A percentile compares a stretch with the other conserved stretches of the same genome.
Conservation (phyloP, 2,113 vertebrate species). For the Xiphias gladius region DNA sequence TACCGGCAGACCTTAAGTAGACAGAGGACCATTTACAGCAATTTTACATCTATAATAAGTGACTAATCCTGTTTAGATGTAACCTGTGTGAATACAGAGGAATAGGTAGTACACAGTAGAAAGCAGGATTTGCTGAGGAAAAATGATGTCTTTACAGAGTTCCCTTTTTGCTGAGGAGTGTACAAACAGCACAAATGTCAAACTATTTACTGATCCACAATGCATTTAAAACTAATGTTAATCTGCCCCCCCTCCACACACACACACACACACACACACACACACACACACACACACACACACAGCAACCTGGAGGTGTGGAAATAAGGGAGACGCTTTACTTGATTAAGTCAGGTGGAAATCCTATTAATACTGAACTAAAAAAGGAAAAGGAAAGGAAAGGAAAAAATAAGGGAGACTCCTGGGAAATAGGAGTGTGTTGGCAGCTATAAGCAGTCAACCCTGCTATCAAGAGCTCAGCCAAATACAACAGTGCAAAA, state of each 20-base stretch:
- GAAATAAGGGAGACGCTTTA: conserved; percentile 24
- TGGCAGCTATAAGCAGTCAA: conserved; percentile 47
- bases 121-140: background rate
- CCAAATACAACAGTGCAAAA: conserved; percentile 38
- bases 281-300: background rate
- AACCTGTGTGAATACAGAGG: conserved; percentile 12
- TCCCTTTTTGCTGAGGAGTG: background rate
- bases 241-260: background rate
- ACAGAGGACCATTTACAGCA: conserved; percentile 68
- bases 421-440: conserved; percentile 41
- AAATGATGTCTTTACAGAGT: background rate
- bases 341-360: conserved; percentile 48
- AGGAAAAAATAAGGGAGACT: conserved; percentile 24
- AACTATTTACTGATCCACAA: conserved; percentile 21
- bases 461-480: conserved; percentile 31
- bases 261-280: background rate
- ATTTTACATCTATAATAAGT: conserved; percentile 58
- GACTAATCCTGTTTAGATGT: conserved; percentile 43
- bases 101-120: background rate
- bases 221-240: conserved; percentile 19
- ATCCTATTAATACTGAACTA: conserved; percentile 40
- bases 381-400: too few relatives aligned
- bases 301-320: background rate
- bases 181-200: conserved; percentile 32
- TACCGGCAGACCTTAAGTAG: conserved; percentile 62